Evolutionary conservation across 2,888 invertebrate genomes (phyloP).

Genomic region (Cheilosia grossa): DNA sequence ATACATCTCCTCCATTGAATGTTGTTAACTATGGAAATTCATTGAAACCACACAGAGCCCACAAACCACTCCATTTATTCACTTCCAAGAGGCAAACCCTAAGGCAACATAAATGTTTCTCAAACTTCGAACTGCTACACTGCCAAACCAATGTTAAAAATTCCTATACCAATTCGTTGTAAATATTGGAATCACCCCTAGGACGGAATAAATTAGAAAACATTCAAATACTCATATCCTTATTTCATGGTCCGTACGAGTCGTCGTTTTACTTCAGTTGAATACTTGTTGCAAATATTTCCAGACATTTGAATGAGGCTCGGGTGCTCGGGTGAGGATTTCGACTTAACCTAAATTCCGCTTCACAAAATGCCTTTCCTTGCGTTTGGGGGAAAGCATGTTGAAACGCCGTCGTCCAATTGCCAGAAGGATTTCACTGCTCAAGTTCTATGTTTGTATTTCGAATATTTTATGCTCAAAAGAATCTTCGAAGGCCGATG

Average conservation of each 20-base stretch:
- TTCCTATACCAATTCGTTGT: slow-evolving; percentile 22
- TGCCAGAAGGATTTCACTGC: neutral
- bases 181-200: slow-evolving; percentile 43
- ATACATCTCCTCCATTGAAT: neutral
- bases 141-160: slow-evolving; percentile 19
- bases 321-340: slow-evolving; percentile 8
- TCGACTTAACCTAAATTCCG: slow-evolving; percentile 32
- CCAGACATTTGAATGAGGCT: slow-evolving; percentile 26
- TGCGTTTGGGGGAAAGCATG: slow-evolving; percentile 6
- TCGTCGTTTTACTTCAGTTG: neutral
- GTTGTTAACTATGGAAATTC: slow-evolving; percentile 1
- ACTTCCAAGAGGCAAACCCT: slow-evolving; percentile 12
- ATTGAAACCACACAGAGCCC: slow-evolving; percentile 22
- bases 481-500: neutral
- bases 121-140: neutral
- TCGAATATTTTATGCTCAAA: neutral
- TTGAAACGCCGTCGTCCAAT: slow-evolving; percentile 30
- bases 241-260: neutral
- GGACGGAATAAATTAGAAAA: slow-evolving; percentile 47
- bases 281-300: slow-evolving; percentile 43
- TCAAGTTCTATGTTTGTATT: neutral
- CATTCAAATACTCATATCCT: slow-evolving; percentile 52
- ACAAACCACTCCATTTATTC: neutral
- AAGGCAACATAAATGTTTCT: slow-evolving; percentile 26
- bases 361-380: slow-evolving; percentile 6